Evolutionary conservation across 2,113 vertebrate species (phyloP).

Genomic region (Python bivittatus): DNA sequence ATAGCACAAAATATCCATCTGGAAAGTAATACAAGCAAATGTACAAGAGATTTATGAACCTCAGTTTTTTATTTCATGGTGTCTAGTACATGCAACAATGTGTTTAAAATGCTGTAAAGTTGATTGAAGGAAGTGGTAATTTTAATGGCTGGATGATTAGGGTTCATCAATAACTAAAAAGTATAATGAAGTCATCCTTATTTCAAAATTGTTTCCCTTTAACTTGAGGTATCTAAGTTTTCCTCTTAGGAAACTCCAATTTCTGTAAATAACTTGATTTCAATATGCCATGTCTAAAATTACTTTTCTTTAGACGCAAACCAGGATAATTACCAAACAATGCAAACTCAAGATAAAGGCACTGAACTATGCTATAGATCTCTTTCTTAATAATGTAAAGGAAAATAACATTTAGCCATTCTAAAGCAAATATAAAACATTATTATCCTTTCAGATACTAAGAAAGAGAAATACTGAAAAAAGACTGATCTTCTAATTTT

Average conservation of each 20-base stretch:
- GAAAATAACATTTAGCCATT: neutral
- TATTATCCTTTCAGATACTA: neutral
- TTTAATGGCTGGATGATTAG: no score
- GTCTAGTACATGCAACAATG: neutral
- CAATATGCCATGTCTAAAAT: neutral
- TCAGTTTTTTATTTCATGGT: neutral
- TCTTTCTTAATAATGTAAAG: neutral
- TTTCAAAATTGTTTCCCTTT: neutral
- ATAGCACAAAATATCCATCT: neutral
- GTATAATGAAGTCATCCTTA: neutral
- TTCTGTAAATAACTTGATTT: neutral
- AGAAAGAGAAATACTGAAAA: neutral
- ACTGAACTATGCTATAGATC: neutral
- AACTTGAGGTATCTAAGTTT: neutral
- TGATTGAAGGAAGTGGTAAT: neutral
- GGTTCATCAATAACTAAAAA: neutral
- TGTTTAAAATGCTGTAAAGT: neutral
- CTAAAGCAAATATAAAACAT: neutral
- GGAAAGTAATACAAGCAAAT: neutral
- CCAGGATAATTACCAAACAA: neutral
- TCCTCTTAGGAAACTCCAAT: neutral
- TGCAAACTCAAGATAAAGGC: neutral
- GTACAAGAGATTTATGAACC: neutral
- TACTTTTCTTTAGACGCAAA: neutral
- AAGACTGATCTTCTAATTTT: fast-evolving